These are phyloP conservation scores for Cassiopea andromeda DNA, from an alignment of 30 jellyfish, hydroid and myxozoan genomes.

Conservation along the genomic window DNA sequence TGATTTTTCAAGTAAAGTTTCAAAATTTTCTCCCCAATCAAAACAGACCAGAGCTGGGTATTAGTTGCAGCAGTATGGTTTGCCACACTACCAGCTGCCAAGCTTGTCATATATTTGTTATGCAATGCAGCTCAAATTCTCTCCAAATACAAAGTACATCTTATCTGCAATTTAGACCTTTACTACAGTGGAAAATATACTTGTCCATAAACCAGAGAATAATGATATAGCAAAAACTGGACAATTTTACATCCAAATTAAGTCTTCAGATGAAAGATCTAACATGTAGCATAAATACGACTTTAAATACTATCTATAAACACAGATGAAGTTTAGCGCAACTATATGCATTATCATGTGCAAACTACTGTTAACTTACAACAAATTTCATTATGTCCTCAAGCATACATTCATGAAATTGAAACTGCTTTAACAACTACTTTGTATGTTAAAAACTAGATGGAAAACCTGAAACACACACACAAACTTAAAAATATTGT, in stretches of 20 bases:
- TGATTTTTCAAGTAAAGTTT: too few species aligned
- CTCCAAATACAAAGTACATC: too few species aligned
- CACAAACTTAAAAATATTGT: background rate
- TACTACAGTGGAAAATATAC: too few species aligned
- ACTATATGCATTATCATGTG: conserved; percentile 3
- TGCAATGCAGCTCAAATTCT: too few species aligned
- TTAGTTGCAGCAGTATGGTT: too few species aligned
- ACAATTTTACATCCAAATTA: background rate
- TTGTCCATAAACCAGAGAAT: background rate
- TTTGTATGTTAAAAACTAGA: background rate
- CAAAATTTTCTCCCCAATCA: too few species aligned
- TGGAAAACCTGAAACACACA: background rate
- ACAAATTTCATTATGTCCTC: background rate
- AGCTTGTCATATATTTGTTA: too few species aligned
- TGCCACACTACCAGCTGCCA: too few species aligned
- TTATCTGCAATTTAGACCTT: too few species aligned
- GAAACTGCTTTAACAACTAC: background rate
- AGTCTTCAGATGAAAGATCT: background rate
- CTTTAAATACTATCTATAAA: conserved; percentile 34
- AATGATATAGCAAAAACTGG: background rate
- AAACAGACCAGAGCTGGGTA: too few species aligned
- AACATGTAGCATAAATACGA: conserved; percentile 10
- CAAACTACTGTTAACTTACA: background rate
- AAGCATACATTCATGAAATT: background rate
- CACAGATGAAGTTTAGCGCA: conserved; percentile 14